Base-by-base conservation (phyloP, 1,140 invertebrate species). In the Tetramorium alpestre region DNA sequence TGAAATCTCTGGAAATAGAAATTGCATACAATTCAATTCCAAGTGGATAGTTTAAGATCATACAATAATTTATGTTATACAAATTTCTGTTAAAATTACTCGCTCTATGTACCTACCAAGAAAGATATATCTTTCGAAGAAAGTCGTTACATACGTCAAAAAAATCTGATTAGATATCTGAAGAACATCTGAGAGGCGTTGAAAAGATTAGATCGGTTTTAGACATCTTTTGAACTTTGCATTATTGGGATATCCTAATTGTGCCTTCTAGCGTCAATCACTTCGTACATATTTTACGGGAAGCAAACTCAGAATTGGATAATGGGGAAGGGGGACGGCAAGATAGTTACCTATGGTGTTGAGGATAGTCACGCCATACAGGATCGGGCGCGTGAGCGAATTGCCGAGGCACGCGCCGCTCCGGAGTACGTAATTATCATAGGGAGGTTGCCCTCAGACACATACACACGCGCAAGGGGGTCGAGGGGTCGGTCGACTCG, bases 371-470 rank as follows among this genome's bases (percentile, higher is more conserved):
- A 94, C 92, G 92, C 93, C 89, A 87, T 91, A 92, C 82, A 91
- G 84, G 91, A 92, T 91, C 91, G 80, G 90, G 76, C 91, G 91
- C 91, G 90, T 89, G 91, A 93, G 88, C 84, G 81, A 90, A 92
- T 92, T 91, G 91, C 92, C 92, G 84, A 91, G 93, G 92, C 94
- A 94, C 94, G 94, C 94, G 94, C 91, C 92, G 89, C 85, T 85
- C 84, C 91, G 70, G 92, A 93, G 92, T 82, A 93, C 93, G 92
- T 94, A 94, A 94, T 94, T 94, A 94, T 94, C 90, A 92, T 92
- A 91, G 92, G 85, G 88, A 91, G 89, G 89, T 88, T 86, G 87
- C 81, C 76, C 77, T 88, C 84, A 60, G 78, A 80, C 60, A 65
- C 49, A 77, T 22, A 41, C 64, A 64, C 47, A n/a, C 33, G 58